Evolutionary conservation across 64 coral and sea anemone genomes (phyloP).

Genomic region (Dendronephthya gigantea): DNA sequence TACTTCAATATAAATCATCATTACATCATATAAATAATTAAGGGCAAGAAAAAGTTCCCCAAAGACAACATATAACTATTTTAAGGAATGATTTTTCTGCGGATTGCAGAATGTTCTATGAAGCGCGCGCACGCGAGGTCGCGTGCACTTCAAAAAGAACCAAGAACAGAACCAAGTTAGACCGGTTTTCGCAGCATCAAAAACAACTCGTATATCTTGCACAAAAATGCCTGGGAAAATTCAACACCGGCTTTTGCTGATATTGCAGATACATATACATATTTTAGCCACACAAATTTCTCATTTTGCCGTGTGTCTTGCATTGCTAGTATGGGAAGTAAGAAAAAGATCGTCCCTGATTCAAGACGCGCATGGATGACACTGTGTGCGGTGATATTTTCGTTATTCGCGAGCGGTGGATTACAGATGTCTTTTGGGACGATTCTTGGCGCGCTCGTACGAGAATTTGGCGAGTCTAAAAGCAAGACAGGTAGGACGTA

Average conservation of each 20-base stretch:
- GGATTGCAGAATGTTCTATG: no score
- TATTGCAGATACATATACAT: not conserved
- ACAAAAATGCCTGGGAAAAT: not conserved
- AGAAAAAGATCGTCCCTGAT: not conserved
- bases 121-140: no score
- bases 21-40: no score
- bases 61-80: no score
- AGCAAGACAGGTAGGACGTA: not conserved
- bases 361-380: not conserved
- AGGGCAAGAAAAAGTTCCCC: no score
- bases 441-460: not conserved
- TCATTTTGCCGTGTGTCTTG: not conserved
- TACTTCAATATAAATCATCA: no score
- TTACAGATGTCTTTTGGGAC: constrained; percentile 4
- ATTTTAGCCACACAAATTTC: not conserved
- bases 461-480: not conserved
- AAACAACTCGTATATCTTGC: not conserved
- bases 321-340: not conserved
- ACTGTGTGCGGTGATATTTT: not conserved
- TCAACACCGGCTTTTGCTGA: not conserved
- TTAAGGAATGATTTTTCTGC: no score
- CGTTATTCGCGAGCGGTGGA: not conserved
- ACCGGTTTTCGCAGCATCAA: not conserved
- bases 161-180: not conserved
- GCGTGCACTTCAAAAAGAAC: no score